Evolutionary conservation across 1,140 invertebrate genomes (phyloP), one percentile per base, ranked within the genome.

Genomic region (Nasonia vitripennis): DNA sequence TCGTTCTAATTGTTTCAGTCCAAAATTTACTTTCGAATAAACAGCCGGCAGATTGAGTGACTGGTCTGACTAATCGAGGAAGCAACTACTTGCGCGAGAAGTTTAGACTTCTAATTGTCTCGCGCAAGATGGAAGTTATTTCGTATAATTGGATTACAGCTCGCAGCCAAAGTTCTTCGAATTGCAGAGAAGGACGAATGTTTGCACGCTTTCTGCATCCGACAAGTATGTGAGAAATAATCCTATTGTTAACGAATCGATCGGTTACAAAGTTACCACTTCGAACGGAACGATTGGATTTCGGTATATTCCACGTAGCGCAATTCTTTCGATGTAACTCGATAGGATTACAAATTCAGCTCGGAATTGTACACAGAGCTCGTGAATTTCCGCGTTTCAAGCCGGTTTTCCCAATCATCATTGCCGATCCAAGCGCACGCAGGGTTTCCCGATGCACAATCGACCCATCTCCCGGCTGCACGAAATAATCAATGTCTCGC

Each of bases 41-140:
- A 81, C 34, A 81, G 11, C 14, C 45, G 2, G 62, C 14, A 45
- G 12, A 17, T 27, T n/a, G 37, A 71, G 17, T n/a, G 37, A 41
- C 31, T 71, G 79, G 27, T 27, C n/a, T 71, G 67, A 67, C 62
- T 70, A 71, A 41, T 81, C 67, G 79, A 81, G 62, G 67, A 14
- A 12, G 12, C 17, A 81, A 81, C 55, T 79, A 79, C 78, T 79
- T 68, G 78, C 2, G 10, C n/a, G n/a, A 83, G 48, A 75, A 83
- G 71, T 83, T 83, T 45, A 23, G n/a, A 77, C 14, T 67, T 83
- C 73, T 77, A 77, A 83, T 77, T 83, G 55, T 34, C 37, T 77
- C 31, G 34, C 48, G 73, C 6, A 62, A 68, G 34, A 67, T 68
- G 34, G 37, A 77, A 83, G 51, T 83, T 83, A 41, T 77, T 77